A percentile compares a stretch with the other conserved stretches of the same genome.
phyloP scores from a whole-genome alignment of 2,113 vertebrate genomes.

The Triplophysa rosa region DNA sequence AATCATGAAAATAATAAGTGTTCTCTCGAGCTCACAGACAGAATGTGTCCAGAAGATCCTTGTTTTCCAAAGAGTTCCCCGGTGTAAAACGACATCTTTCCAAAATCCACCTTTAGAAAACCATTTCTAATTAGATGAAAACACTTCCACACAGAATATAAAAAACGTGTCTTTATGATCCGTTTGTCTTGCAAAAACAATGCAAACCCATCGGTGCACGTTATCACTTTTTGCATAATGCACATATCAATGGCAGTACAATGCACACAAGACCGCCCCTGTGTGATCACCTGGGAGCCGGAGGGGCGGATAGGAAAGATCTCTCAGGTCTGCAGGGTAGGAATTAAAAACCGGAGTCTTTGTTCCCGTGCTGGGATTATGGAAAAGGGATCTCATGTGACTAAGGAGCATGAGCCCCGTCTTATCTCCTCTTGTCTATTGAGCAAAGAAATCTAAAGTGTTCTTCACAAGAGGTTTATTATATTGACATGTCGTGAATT shows the following conservation, averaged over 20 bases:
- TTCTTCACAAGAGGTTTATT: slow-evolving; percentile 1
- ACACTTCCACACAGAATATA: slow-evolving; percentile 12
- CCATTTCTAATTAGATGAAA: not conserved
- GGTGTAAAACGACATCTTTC: not conserved
- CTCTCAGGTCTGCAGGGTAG: slow-evolving; percentile 42
- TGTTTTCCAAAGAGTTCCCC: not conserved
- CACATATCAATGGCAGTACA: slow-evolving; percentile 61
- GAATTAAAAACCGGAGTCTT: slow-evolving; percentile 49
- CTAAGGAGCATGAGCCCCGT: slow-evolving; percentile 46
- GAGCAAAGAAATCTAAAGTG: not conserved
- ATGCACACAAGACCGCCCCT: slow-evolving; percentile 13
- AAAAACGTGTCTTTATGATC: slow-evolving; percentile 37
- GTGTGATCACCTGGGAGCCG: slow-evolving; percentile 26
- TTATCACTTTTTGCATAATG: slow-evolving; percentile 7
- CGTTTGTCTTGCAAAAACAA: slow-evolving; percentile 1
- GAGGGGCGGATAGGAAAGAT: slow-evolving; percentile 52
- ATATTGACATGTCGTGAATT: slow-evolving; percentile 10
- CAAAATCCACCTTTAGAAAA: not conserved
- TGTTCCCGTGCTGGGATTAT: slow-evolving; percentile 41
- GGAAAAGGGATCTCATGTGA: not conserved
- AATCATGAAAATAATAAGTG: too few species aligned
- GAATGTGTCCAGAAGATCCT: too few species aligned
- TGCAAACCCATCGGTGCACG: too few species aligned
- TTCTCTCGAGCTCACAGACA: not conserved
- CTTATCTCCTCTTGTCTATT: slow-evolving; percentile 16